Conservation (phyloP, 2,113 vertebrate genomes). For the Platysternon megacephalum region DNA sequence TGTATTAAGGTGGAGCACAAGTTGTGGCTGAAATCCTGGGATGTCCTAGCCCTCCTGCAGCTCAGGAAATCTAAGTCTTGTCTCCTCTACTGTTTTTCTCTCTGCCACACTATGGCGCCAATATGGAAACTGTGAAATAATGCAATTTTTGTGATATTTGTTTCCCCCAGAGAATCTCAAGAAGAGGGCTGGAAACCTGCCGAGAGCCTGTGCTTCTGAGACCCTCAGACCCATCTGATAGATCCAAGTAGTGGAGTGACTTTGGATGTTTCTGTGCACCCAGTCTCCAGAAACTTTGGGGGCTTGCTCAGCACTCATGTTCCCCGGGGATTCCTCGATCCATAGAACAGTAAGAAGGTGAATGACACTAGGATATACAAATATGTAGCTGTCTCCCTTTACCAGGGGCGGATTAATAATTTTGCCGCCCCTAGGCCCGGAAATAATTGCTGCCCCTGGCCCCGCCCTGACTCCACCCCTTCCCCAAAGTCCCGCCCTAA, state of each 20-base stretch:
- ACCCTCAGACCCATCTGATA: not conserved
- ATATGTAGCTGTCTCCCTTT: not conserved
- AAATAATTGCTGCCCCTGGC: too few species aligned
- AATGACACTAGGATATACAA: not conserved
- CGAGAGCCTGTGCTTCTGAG: fast-evolving
- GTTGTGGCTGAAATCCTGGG: not conserved
- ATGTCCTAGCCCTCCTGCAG: not conserved
- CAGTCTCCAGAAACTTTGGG: not conserved
- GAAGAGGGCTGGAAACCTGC: not conserved
- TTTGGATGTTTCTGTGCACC: not conserved
- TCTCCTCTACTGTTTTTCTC: not conserved
- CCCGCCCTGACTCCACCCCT: too few species aligned
- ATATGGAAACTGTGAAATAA: not conserved
- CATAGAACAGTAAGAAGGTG: fast-evolving
- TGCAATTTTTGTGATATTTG: not conserved
- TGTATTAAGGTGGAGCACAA: not conserved
- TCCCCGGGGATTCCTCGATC: not conserved
- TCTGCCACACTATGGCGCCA: not conserved
- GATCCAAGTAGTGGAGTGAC: not conserved
- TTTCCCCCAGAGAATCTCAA: not conserved
- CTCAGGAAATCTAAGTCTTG: not conserved
- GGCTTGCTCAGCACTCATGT: not conserved
- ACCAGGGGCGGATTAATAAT: too few species aligned
- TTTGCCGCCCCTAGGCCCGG: too few species aligned
- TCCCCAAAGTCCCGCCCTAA: too few species aligned